Evolutionary conservation across 2,888 invertebrate species (phyloP).

Genomic region (Erebia ligea): DNA sequence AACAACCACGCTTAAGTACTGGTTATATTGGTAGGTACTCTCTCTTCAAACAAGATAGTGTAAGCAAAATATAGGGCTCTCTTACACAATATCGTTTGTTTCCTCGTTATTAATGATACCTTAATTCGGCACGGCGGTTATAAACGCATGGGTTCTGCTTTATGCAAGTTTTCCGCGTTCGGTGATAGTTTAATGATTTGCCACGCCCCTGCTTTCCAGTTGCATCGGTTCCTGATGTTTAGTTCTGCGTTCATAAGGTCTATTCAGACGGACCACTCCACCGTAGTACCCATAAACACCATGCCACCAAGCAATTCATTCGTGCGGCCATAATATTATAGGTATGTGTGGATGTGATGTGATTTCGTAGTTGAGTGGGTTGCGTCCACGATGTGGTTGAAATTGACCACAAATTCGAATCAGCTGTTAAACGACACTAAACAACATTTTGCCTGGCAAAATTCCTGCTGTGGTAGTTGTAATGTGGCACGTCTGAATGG

Average conservation of each 20-base stretch:
- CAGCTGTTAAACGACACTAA: too few species aligned
- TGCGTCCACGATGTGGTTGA: too few species aligned
- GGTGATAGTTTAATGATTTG: slow-evolving; percentile 47
- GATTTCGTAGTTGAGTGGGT: too few species aligned
- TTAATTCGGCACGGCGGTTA: slow-evolving; percentile 48
- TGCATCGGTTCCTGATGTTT: slow-evolving; percentile 42
- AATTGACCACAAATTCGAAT: too few species aligned
- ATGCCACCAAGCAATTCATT: too few species aligned
- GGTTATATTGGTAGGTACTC: slow-evolving; percentile 40
- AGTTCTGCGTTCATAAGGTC: slow-evolving; percentile 2
- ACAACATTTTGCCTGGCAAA: too few species aligned
- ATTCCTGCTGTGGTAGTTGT: too few species aligned
- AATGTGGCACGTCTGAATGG: too few species aligned
- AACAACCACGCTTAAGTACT: slow-evolving; percentile 44
- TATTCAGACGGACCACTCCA: too few species aligned
- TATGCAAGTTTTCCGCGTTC: slow-evolving; percentile 47
- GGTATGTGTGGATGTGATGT: too few species aligned
- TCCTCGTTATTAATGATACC: slow-evolving; percentile 53
- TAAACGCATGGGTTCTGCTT: slow-evolving; percentile 45
- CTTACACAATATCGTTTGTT: slow-evolving; percentile 50
- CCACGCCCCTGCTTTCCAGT: slow-evolving; percentile 45
- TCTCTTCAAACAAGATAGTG: slow-evolving; percentile 50
- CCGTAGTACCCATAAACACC: too few species aligned
- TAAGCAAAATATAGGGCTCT: slow-evolving; percentile 57
- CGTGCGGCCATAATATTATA: too few species aligned